Base-by-base conservation (phyloP, 2,888 invertebrate genomes). In the Marronus borbonicus region DNA sequence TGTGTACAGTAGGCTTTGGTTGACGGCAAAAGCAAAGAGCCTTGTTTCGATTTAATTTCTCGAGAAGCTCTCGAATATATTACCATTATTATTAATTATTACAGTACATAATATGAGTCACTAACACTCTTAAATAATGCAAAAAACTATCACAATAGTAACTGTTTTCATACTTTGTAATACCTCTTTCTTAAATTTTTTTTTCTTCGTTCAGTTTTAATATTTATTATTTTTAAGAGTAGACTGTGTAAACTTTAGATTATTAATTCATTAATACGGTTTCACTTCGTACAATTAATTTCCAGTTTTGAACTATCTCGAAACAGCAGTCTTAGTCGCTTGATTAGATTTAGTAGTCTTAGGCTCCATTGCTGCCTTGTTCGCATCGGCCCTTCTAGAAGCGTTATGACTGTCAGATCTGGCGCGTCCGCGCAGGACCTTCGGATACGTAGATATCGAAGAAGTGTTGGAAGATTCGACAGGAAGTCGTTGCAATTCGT, bases 351-450 rank as follows among this genome's bases (percentile, higher is more conserved):
- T 68, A 14, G 70, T 64, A 50, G 70, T 70, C 20, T 77, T 77
- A 4, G 77, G 36, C n/a, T 77, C 77, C 64, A 77, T 49, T 17
- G 70, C 70, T n/a, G 79, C 77, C 58, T 79, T 79, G 50, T 87
- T 88, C n/a, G 87, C 87, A 79, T 88, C 87, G 3, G 87, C 87
- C 78, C 87, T 84, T 75, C 87, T 83, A 76, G 84, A 85, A 5
- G 87, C 86, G 80, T 87, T 87, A 80, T 86, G 86, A 69, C 84
- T 84, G 78, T 87, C 87, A 70, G 86, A 85, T 72, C 87, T 84
- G 58, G 87, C 87, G 49, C 88, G 81, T 20, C 87, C 87, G n/a
- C 87, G 84, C 31, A 87, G 81, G 3, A 86, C 84, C 0, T 84
- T 83, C 66, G 80, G 83, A 65, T 82, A 81, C 69, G 83, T 82